Conservation (phyloP, 2,113 vertebrate species). For the Bagarius yarrelli region DNA sequence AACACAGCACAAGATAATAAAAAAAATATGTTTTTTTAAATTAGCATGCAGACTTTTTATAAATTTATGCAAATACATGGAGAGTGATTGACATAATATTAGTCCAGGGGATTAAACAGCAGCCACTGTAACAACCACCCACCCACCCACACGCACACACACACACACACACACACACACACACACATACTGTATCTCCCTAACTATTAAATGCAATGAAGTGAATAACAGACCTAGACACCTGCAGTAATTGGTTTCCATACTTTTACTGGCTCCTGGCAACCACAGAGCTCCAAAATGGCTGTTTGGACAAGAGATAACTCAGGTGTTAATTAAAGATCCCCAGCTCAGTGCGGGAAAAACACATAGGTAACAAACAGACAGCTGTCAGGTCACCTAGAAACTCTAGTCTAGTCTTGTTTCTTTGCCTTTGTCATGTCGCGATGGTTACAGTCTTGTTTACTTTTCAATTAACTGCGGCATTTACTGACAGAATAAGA, state of each 20-base stretch:
- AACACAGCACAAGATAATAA: not conserved
- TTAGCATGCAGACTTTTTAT: not conserved
- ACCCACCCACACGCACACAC: slow-evolving; percentile 15
- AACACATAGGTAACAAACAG: slow-evolving; percentile 14
- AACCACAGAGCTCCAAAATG: slow-evolving; percentile 57
- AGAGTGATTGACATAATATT: not conserved
- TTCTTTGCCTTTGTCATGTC: slow-evolving; percentile 9
- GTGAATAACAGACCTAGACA: slow-evolving; percentile 50
- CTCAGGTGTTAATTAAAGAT: slow-evolving; percentile 64
- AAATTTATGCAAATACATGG: slow-evolving; percentile 5
- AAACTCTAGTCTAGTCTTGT: slow-evolving; percentile 13
- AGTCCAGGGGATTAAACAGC: not conserved
- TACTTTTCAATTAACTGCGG: slow-evolving; percentile 5
- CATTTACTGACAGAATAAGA: slow-evolving; percentile 3
- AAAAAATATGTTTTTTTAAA: not conserved
- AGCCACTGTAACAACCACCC: slow-evolving; percentile 11
- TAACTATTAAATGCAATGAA: not conserved
- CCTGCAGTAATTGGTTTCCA: slow-evolving; percentile 64
- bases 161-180: slow-evolving; percentile 15
- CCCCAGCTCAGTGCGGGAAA: slow-evolving; percentile 16
- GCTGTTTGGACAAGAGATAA: slow-evolving; percentile 51
- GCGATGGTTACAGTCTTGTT: slow-evolving; percentile 9
- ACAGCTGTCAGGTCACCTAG: slow-evolving; percentile 45
- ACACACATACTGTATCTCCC: slow-evolving; percentile 3
- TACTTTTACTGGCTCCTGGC: slow-evolving; percentile 64